These are phyloP conservation scores for Bufo bufo DNA, from an alignment of 2,113 vertebrate genomes.

Conservation along the genomic window DNA sequence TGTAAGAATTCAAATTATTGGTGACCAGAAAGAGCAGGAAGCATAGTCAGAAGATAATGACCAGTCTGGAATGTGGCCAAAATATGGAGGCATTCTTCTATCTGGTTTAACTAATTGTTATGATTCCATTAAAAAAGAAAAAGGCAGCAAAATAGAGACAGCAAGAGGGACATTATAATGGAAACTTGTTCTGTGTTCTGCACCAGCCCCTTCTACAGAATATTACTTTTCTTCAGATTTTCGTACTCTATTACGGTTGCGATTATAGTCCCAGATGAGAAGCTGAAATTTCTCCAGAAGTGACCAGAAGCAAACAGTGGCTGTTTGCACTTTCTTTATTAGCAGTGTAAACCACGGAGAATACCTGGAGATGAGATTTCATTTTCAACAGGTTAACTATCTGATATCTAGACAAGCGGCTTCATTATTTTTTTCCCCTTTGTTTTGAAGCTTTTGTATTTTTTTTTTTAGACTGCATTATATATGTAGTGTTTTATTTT, in stretches of 20 bases:
- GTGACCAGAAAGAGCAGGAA: slow-evolving; percentile 35
- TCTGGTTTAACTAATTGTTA: slow-evolving; percentile 59
- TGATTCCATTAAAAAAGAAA: slow-evolving; percentile 50
- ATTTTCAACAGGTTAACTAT: slow-evolving; percentile 84
- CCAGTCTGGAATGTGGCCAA: slow-evolving; percentile 61
- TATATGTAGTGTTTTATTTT: slow-evolving; percentile 86
- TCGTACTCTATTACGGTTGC: slow-evolving; percentile 83
- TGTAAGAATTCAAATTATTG: slow-evolving; percentile 54
- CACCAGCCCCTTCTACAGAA: slow-evolving; percentile 60
- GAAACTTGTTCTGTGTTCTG: slow-evolving; percentile 41
- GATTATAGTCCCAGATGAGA: slow-evolving; percentile 83
- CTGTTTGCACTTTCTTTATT: slow-evolving; percentile 84
- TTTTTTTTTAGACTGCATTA: slow-evolving; percentile 84
- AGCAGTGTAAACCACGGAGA: slow-evolving; percentile 83
- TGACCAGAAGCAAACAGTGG: slow-evolving; percentile 84
- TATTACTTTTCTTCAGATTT: slow-evolving; percentile 66
- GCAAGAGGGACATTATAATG: slow-evolving; percentile 61
- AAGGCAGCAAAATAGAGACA: slow-evolving; percentile 46
- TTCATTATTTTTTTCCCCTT: slow-evolving; percentile 65
- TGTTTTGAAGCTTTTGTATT: slow-evolving; percentile 76
- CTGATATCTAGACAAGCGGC: slow-evolving; percentile 76
- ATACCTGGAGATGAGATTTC: slow-evolving; percentile 82
- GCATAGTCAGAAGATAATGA: slow-evolving; percentile 61
- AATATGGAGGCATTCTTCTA: slow-evolving; percentile 59
- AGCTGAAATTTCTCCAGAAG: slow-evolving; percentile 84